These are phyloP conservation scores for Megathymus violae DNA, from an alignment of 1,140 invertebrate species.

Conservation along the genomic window DNA sequence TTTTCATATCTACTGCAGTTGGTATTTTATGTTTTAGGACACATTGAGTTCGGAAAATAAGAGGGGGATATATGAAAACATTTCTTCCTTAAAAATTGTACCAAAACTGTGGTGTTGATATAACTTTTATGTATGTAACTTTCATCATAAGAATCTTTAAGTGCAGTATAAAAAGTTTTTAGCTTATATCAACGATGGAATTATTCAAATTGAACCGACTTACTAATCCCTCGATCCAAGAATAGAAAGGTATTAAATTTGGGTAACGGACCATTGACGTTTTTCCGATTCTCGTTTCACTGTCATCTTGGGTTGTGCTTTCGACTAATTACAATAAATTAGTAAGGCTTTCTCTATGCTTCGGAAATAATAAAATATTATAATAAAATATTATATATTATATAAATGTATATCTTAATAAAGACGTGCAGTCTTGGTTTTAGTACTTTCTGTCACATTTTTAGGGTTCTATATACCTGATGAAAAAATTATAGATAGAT, in stretches of 20 bases:
- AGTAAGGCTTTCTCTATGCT: conserved; percentile 39
- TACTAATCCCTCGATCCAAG: conserved; percentile 44
- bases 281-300: conserved; percentile 53
- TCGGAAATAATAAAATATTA: conserved; percentile 14
- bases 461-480: background rate
- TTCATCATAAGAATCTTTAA: conserved; percentile 35
- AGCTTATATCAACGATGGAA: conserved; percentile 53
- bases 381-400: no score
- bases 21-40: background rate
- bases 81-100: conserved; percentile 16
- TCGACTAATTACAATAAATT: conserved; percentile 69
- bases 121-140: conserved; percentile 36
- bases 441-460: background rate
- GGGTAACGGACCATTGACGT: conserved; percentile 55
- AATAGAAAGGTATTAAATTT: conserved; percentile 55
- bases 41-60: background rate
- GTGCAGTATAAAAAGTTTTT: conserved; percentile 42
- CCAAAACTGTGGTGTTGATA: conserved; percentile 21
- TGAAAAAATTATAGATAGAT: no score
- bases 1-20: no score
- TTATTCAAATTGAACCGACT: conserved; percentile 59
- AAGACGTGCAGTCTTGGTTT: background rate
- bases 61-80: conserved; percentile 9
- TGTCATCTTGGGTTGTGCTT: conserved; percentile 46
- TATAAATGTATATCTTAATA: conserved; percentile 3